Evolutionary conservation across 2,113 vertebrate species (phyloP), one percentile per base, ranked within the genome.

Genomic region (Chitala chitala): DNA sequence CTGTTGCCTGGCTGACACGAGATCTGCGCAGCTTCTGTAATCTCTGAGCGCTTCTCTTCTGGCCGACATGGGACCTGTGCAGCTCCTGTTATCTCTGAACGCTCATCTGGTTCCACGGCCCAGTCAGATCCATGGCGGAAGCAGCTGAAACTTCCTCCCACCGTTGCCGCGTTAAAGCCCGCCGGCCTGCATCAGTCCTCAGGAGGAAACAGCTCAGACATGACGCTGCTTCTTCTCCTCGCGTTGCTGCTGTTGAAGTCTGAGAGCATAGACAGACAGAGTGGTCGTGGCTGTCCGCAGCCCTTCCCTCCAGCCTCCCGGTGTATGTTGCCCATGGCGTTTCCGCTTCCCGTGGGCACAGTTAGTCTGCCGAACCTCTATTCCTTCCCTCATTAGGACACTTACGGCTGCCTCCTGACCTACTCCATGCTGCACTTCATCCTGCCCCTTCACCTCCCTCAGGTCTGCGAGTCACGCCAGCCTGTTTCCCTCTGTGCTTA

Each of bases 381-480:
- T 54, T 58, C 15, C 17, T 1, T 36, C 15, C 40, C n/a, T 63
- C 29, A 54, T 31, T 12, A 15, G 66, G 6, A 31, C 59, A 26
- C 10, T 71, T 55, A 50, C 5, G 53, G 20, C 65, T 5, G 51
- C 50, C 22, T 40, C 56, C 64, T 36, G 59, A 50, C 64, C 53
- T 44, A 10, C 5, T 48, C 51, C 6, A 10, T 15, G 3, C 55
- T 58, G 63, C 33, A 36, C 53, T n/a, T 58, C 61, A 73, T 51
- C 56, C 56, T 42, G n/a, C 71, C 56, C 8, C 78, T n/a, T 76
- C 69, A 68, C 55, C 77, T 65, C 66, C 76, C 78, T 72, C 73
- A n/a, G 40, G 46, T 33, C 33, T 51, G 38, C 42, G 20, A 2
- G 20, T 42, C 7, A n/a, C 56, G 5, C 44, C 44, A 46, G 12